Base-by-base conservation (phyloP, 1,140 invertebrate species). In the Hyles euphorbiae region DNA sequence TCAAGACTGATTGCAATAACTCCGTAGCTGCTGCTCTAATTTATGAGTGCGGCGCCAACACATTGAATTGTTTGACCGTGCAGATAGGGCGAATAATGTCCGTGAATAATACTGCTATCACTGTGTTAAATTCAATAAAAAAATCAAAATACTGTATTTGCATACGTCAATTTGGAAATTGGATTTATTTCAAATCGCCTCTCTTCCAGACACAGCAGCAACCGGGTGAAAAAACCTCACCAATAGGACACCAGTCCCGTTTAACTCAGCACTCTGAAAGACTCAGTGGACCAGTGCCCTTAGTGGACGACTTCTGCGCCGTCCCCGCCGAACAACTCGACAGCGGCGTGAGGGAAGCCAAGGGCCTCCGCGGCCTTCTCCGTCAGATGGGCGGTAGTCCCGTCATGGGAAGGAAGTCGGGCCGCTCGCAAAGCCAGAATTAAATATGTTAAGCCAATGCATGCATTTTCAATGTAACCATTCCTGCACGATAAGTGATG, bases 221-320 rank as follows among this genome's bases (percentile, higher is more conserved):
- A 48, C 56, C 78, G 51, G 68, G 62, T 43, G 85, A 86, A 5
- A 86, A 83, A 50, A 81, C 74, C 9, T 83, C 82, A 10, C 77
- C 83, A 52, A 80, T 78, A 77, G 68, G 76, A 79, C 74, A 89
- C 91, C 83, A 86, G 80, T 85, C 89, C 65, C 77, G 92, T 70
- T 76, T 91, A 8, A 85, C 90, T 55, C 92, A 92, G 44, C 90
- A 91, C 53, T 90, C 90, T 6, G 76, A 88, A 81, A 83, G 87
- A 32, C 78, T 91, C 0, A 90, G 87, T 58, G 91, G 94, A 4
- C 93, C 95, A 3, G 74, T 92, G 9, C 95, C 96, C 52, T 88
- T 98, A 9, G 94, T 97, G 75, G 97, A 98, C 88, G 97, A 98
- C 81, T 98, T 98, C 89, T 97, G 95, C 78, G 95, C 96, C 33